phyloP scores from a whole-genome alignment of 2,888 invertebrate genomes.

The Polymixis flavicincta region DNA sequence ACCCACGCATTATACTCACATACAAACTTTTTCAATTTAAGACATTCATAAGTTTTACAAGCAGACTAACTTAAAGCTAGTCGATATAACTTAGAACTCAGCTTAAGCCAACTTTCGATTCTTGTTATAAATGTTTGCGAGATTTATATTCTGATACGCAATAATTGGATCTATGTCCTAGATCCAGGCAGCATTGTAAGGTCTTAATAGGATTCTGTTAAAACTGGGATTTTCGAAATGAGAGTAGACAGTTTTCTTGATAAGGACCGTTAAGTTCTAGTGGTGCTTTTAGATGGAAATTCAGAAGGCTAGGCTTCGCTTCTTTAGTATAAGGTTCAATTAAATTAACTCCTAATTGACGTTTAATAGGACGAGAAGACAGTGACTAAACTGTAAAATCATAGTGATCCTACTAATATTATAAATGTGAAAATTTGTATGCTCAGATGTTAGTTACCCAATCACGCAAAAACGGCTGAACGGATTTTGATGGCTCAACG shows the following conservation, averaged over 20 bases:
- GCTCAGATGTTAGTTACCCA: too few relatives aligned
- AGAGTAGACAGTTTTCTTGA: slow-evolving; percentile 18
- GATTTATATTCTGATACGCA: slow-evolving; percentile 39
- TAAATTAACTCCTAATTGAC: not conserved
- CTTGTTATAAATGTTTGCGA: slow-evolving; percentile 20
- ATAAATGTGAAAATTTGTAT: too few relatives aligned
- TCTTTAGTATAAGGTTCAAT: not conserved
- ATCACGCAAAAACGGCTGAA: too few relatives aligned
- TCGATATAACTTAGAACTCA: slow-evolving; percentile 41
- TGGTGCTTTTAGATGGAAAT: not conserved
- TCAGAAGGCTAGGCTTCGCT: not conserved
- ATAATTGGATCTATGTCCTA: slow-evolving; percentile 29
- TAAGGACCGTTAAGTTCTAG: slow-evolving; percentile 1
- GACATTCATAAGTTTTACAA: slow-evolving; percentile 23
- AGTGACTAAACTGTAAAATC: not conserved
- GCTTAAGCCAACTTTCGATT: slow-evolving; percentile 33
- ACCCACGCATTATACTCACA: not conserved
- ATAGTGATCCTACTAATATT: not conserved
- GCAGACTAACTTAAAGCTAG: not conserved
- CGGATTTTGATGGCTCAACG: too few relatives aligned
- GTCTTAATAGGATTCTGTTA: slow-evolving; percentile 21
- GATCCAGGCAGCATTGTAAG: slow-evolving; percentile 18
- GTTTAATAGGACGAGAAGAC: not conserved
- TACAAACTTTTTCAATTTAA: slow-evolving; percentile 46
- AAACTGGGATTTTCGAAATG: slow-evolving; percentile 24